phyloP scores from a whole-genome alignment of 1,140 invertebrate genomes.

The Neodiprion lecontei region DNA sequence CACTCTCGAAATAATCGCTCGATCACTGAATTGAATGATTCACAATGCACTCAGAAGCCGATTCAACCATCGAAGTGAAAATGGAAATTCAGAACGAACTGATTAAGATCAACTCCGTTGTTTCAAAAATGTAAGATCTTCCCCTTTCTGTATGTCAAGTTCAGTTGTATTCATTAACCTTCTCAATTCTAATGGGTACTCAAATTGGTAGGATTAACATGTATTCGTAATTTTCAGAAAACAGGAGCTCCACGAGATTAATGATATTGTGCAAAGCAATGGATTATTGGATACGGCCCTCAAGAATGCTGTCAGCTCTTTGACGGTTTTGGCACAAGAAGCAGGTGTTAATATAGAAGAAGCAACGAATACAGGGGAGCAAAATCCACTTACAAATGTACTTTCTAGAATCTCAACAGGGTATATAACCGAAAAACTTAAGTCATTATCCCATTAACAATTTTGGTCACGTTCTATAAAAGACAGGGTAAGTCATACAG shows the following conservation, averaged over 20 bases:
- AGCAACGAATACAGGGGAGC: conserved; percentile 9
- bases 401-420: conserved; percentile 10
- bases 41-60: background rate
- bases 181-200: conserved; percentile 7
- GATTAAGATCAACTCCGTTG: conserved; percentile 32
- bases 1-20: too few relatives aligned
- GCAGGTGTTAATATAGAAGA: conserved; percentile 27
- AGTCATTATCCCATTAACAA: conserved; percentile 10
- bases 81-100: conserved; percentile 34
- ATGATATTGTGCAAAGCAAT: conserved; percentile 37
- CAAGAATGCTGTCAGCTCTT: conserved; percentile 33
- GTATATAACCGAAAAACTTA: conserved; percentile 12
- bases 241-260: conserved; percentile 40
- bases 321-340: conserved; percentile 25
- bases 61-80: conserved; percentile 16
- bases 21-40: too few relatives aligned
- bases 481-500: conserved; percentile 10
- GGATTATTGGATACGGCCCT: conserved; percentile 35
- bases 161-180: conserved; percentile 1
- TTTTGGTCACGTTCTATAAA: background rate
- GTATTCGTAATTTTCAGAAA: conserved; percentile 34
- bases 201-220: background rate
- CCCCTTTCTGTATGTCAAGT: background rate
- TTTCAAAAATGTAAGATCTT: conserved; percentile 40
- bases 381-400: conserved; percentile 11